Evolutionary conservation across 2,797 vertebrate species (phyloP).

Genomic region (Cuniculus paca): DNA sequence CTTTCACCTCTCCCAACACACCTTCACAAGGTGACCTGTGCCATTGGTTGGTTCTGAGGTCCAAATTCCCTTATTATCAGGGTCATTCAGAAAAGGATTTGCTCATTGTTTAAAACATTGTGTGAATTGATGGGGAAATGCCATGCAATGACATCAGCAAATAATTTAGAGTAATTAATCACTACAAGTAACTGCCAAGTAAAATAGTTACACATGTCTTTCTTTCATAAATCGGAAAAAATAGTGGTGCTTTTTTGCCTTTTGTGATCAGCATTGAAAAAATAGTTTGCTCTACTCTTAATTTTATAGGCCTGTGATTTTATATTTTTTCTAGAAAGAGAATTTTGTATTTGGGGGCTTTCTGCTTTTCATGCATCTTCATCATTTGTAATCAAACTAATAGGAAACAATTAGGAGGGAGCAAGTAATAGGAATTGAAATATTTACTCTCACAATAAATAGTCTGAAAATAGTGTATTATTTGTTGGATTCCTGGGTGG

Average conservation of each 20-base stretch:
- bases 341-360: not conserved
- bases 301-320: not conserved
- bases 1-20: not conserved
- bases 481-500: not conserved
- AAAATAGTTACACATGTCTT: not conserved
- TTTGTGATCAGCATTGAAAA: not conserved
- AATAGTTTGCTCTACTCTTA: not conserved
- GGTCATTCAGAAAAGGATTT: not conserved
- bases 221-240: not conserved
- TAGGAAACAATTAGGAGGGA: not conserved
- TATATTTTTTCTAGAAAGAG: not conserved
- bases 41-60: not conserved
- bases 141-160: not conserved
- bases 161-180: not conserved
- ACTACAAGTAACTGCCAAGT: not conserved
- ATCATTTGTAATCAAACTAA: constrained; percentile 19
- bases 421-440: not conserved
- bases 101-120: not conserved
- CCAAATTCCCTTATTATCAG: not conserved
- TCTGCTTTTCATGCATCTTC: not conserved
- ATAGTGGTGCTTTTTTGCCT: not conserved
- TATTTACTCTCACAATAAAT: not conserved
- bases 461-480: not conserved
- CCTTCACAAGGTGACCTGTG: not conserved
- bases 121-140: not conserved